Evolutionary conservation across 1,140 invertebrate genomes (phyloP).

Genomic region (Drosophila sp.): DNA sequence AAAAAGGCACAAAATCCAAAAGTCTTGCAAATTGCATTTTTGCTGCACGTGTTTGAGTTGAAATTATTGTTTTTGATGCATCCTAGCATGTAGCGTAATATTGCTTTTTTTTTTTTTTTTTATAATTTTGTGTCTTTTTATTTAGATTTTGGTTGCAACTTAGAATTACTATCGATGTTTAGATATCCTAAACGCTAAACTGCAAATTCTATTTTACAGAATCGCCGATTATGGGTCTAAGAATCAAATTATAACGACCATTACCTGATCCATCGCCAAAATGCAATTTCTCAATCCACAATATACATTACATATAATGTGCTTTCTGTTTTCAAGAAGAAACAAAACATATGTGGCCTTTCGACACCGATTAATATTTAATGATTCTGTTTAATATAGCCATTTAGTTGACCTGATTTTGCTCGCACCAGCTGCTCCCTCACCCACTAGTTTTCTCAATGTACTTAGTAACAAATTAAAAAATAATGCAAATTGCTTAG

Average conservation of each 20-base stretch:
- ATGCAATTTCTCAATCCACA: slow-evolving; percentile 38
- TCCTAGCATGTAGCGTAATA: slow-evolving; percentile 34
- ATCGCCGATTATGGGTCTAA: slow-evolving; percentile 84
- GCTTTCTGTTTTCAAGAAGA: slow-evolving; percentile 45
- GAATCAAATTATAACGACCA: slow-evolving; percentile 84
- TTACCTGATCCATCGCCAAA: slow-evolving; percentile 73
- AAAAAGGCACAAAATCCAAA: slow-evolving; percentile 81
- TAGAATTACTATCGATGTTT: not conserved
- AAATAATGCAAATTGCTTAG: slow-evolving; percentile 39
- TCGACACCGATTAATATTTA: slow-evolving; percentile 69
- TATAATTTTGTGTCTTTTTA: slow-evolving; percentile 74
- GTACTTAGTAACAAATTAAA: slow-evolving; percentile 54
- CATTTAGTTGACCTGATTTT: slow-evolving; percentile 38
- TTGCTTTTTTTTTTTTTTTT: slow-evolving; percentile 53
- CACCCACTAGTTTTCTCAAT: slow-evolving; percentile 25
- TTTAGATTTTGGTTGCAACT: slow-evolving; percentile 49
- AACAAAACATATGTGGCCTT: slow-evolving; percentile 62
- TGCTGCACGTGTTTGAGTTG: slow-evolving; percentile 30
- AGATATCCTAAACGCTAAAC: not conserved
- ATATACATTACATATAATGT: slow-evolving; percentile 42
- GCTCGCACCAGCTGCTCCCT: not conserved
- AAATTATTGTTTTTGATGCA: slow-evolving; percentile 10
- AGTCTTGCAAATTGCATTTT: slow-evolving; percentile 26
- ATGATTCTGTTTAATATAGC: slow-evolving; percentile 37
- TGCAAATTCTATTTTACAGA: slow-evolving; percentile 66